phyloP scores from a whole-genome alignment of 1,140 invertebrate species.

The Drosophila orosa region DNA sequence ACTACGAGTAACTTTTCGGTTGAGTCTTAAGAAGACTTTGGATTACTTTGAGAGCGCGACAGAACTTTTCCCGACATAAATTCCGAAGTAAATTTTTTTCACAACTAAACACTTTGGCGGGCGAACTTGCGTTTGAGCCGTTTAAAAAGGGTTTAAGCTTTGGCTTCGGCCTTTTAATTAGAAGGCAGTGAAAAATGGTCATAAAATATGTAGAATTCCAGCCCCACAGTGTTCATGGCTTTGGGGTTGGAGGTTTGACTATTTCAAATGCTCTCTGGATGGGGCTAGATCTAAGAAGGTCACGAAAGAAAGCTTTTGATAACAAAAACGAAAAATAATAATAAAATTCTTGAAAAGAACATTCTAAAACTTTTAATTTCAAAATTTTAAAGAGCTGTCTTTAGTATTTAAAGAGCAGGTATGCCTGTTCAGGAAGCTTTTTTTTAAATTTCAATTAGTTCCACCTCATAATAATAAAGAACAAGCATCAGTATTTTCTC shows the following conservation, averaged over 20 bases:
- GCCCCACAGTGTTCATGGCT: neutral
- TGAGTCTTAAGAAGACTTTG: conserved; percentile 33
- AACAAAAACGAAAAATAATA: neutral
- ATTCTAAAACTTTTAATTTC: neutral
- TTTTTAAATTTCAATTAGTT: neutral
- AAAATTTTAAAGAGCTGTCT: neutral
- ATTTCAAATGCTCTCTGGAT: neutral
- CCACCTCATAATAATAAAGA: neutral
- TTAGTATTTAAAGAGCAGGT: no score
- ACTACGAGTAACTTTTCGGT: conserved; percentile 48
- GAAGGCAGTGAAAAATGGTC: conserved; percentile 19
- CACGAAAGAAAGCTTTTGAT: neutral
- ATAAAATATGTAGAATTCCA: conserved; percentile 35
- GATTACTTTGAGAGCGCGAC: conserved; percentile 42
- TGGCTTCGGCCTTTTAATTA: conserved; percentile 43
- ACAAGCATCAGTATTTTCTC: conserved; percentile 6
- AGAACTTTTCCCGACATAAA: conserved; percentile 44
- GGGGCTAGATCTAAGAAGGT: neutral
- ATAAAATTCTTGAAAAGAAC: neutral
- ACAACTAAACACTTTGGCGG: conserved; percentile 54
- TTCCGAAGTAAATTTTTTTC: conserved; percentile 38
- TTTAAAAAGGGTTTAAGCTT: conserved; percentile 38
- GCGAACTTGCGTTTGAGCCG: conserved; percentile 24
- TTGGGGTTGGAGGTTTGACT: neutral
- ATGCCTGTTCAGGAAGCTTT: neutral